phyloP scores from a whole-genome alignment of 2,888 invertebrate genomes.

The Eristalinus sepulchralis region DNA sequence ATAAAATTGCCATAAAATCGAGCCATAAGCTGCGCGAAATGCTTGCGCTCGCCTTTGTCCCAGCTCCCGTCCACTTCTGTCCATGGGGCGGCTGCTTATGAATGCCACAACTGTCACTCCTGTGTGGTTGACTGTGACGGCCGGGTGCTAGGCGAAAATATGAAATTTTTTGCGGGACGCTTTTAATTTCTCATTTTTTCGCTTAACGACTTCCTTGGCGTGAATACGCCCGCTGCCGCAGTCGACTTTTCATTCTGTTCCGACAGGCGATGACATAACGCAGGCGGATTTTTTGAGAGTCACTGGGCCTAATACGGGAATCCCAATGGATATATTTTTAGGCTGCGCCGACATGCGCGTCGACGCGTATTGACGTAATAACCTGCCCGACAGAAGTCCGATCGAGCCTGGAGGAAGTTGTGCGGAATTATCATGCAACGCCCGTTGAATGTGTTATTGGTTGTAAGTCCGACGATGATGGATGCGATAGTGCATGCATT shows the following conservation, averaged over 20 bases:
- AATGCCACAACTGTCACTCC: constrained; percentile 40
- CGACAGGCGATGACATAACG: constrained; percentile 46
- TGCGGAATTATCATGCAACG: constrained; percentile 57
- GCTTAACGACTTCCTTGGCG: constrained; percentile 51
- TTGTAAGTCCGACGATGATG: constrained; percentile 68
- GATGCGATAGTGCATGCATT: constrained; percentile 64
- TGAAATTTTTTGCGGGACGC: constrained; percentile 2
- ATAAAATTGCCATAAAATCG: constrained; percentile 31
- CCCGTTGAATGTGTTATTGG: constrained; percentile 61
- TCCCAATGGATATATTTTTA: constrained; percentile 47
- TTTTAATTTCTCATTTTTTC: background rate
- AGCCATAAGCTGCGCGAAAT: constrained; percentile 8
- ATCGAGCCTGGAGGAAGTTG: constrained; percentile 43
- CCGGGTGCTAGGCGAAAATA: background rate
- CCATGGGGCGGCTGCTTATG: constrained; percentile 12
- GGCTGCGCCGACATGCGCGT: constrained; percentile 44
- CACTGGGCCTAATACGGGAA: constrained; percentile 48
- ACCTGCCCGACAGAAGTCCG: constrained; percentile 29
- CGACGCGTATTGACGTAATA: constrained; percentile 65
- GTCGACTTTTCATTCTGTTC: background rate
- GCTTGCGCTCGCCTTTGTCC: background rate
- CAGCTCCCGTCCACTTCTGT: background rate
- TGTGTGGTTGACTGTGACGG: background rate
- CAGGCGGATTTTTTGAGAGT: constrained; percentile 38
- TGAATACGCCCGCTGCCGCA: background rate